These are phyloP conservation scores for Pavo muticus DNA, from an alignment of 2,113 vertebrate genomes.

Conservation along the genomic window DNA sequence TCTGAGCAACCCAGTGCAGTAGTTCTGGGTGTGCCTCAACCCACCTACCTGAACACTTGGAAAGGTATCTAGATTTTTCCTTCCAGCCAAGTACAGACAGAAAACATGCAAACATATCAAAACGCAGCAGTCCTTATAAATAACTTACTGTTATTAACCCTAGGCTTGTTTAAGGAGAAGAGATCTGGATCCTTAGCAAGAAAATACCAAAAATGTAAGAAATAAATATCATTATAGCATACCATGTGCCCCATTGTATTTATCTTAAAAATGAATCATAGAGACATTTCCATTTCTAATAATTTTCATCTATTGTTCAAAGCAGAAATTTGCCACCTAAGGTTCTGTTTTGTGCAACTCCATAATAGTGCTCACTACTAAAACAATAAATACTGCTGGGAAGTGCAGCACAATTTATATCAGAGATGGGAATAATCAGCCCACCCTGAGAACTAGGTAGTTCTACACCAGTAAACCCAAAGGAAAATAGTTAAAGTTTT, in stretches of 20 bases:
- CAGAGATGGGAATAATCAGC: background rate
- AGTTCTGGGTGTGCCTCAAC: background rate
- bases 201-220: background rate
- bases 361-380: constrained; percentile 30
- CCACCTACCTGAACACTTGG: background rate
- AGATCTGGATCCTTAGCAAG: background rate
- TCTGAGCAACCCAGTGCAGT: background rate
- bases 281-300: background rate
- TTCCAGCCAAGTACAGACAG: background rate
- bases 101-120: background rate
- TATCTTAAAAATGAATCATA: background rate
- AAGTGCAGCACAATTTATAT: background rate
- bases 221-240: background rate
- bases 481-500: constrained; percentile 15
- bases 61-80: background rate
- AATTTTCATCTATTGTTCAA: background rate
- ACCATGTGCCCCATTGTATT: background rate
- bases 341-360: background rate
- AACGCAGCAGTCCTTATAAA: background rate
- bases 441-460: background rate
- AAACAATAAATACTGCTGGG: constrained; percentile 23
- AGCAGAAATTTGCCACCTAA: constrained; percentile 3
- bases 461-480: constrained; percentile 48
- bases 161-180: background rate
- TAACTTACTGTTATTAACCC: background rate